phyloP scores from a whole-genome alignment of 1,140 invertebrate genomes.

The Pseudobourletiella spinata region DNA sequence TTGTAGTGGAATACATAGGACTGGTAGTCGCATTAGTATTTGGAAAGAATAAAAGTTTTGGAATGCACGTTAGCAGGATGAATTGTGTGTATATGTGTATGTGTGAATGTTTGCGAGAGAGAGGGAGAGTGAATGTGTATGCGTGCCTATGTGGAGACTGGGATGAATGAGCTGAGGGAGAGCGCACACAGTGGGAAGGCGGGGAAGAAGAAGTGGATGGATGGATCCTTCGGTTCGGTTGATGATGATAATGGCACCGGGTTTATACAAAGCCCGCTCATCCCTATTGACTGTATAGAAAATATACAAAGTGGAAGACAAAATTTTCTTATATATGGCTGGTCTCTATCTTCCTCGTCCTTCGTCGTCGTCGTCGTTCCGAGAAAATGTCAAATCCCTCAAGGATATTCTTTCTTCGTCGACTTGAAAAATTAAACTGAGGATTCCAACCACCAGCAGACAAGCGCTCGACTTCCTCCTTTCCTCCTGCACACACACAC shows the following conservation, averaged over 20 bases:
- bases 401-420: constrained; percentile 15
- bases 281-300: not conserved
- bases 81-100: not conserved
- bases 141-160: not conserved
- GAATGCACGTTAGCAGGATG: not conserved
- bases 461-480: constrained; percentile 2
- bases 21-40: no score
- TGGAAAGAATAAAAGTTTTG: not conserved
- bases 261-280: not conserved
- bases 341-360: not conserved
- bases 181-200: not conserved
- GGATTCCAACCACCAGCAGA: constrained; percentile 6
- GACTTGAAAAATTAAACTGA: constrained; percentile 16
- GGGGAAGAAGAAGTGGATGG: not conserved
- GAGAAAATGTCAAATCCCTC: constrained; percentile 22
- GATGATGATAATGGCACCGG: constrained; percentile 15
- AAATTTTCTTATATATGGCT: not conserved
- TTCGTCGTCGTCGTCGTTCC: constrained; percentile 2
- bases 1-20: no score
- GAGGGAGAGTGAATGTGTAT: not conserved
- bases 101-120: no score
- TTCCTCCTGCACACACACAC: constrained; percentile 5
- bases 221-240: constrained; percentile 14
- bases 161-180: not conserved
- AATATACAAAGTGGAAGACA: not conserved